Evolutionary conservation across 2,797 vertebrate genomes (phyloP).

Genomic region (Leuciscus waleckii): DNA sequence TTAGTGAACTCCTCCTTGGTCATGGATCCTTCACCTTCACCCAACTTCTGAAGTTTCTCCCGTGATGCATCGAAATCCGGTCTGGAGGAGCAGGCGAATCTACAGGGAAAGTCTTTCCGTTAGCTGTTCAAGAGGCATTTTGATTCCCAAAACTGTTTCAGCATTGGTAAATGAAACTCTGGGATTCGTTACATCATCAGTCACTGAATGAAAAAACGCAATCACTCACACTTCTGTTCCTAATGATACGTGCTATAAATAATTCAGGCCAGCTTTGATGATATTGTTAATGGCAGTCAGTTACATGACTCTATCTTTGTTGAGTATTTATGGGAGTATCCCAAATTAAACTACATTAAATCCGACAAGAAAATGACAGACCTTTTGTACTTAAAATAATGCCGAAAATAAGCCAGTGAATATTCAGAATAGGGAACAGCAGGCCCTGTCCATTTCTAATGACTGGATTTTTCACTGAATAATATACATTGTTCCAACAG

Average conservation of each 20-base stretch:
- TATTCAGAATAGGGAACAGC: neutral
- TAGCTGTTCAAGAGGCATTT: neutral
- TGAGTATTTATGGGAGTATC: constrained; percentile 10
- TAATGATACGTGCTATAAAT: constrained; percentile 47
- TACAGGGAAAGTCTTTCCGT: constrained; percentile 65
- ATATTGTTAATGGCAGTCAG: constrained; percentile 34
- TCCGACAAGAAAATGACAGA: constrained; percentile 28
- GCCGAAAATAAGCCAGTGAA: constrained; percentile 16
- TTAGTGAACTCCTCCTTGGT: constrained; percentile 99
- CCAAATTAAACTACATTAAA: constrained; percentile 38
- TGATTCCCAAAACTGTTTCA: constrained; percentile 1
- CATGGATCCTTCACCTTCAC: constrained; percentile 98
- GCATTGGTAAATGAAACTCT: constrained; percentile 34
- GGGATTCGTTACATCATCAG: constrained; percentile 31
- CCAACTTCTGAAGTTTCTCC: constrained; percentile 97
- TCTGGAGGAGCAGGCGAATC: constrained; percentile 96
- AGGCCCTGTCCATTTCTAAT: neutral
- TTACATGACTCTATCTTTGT: neutral
- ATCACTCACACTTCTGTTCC: constrained; percentile 5
- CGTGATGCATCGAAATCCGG: constrained; percentile 98
- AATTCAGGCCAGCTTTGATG: constrained; percentile 48
- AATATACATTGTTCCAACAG: neutral
- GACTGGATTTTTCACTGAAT: neutral
- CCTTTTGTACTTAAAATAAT: neutral
- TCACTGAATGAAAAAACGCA: constrained; percentile 40